Conservation (phyloP, 2,888 invertebrate genomes). For the Auanema freiburgensis region DNA sequence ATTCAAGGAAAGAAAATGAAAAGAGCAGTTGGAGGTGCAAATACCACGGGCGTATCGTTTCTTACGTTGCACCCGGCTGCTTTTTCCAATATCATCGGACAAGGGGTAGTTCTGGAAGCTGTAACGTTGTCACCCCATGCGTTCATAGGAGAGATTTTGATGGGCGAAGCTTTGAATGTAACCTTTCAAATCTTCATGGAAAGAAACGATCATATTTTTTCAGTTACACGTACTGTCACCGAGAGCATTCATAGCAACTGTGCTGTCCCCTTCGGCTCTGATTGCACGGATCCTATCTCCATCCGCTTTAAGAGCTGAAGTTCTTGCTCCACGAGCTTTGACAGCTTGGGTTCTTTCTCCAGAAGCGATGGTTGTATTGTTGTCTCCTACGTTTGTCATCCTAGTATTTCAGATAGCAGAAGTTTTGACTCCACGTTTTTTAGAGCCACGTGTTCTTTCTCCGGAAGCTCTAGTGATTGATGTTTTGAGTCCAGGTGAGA, state of each 20-base stretch:
- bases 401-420: conserved; percentile 30
- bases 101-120: conserved; percentile 45
- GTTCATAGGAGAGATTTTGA: conserved; percentile 45
- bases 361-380: conserved; percentile 41
- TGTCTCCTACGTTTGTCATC: not conserved
- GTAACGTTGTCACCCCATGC: conserved; percentile 55
- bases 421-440: conserved; percentile 47
- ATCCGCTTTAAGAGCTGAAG: conserved; percentile 38
- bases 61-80: conserved; percentile 40
- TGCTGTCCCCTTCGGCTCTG: conserved; percentile 55
- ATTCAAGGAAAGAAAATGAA: not conserved
- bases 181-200: not conserved
- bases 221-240: conserved; percentile 50
- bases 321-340: conserved; percentile 52
- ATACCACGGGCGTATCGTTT: conserved; percentile 22
- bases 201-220: no score
- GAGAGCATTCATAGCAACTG: conserved; percentile 57
- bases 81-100: conserved; percentile 48
- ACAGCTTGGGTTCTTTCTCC: conserved; percentile 55
- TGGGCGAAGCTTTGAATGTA: conserved; percentile 46
- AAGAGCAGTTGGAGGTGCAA: conserved; percentile 4
- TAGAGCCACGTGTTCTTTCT: conserved; percentile 52
- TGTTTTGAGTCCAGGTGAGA: conserved; percentile 52
- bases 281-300: conserved; percentile 53
- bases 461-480: conserved; percentile 57